Conservation (phyloP, 2,888 invertebrate genomes). For the Deilephila elpenor region DNA sequence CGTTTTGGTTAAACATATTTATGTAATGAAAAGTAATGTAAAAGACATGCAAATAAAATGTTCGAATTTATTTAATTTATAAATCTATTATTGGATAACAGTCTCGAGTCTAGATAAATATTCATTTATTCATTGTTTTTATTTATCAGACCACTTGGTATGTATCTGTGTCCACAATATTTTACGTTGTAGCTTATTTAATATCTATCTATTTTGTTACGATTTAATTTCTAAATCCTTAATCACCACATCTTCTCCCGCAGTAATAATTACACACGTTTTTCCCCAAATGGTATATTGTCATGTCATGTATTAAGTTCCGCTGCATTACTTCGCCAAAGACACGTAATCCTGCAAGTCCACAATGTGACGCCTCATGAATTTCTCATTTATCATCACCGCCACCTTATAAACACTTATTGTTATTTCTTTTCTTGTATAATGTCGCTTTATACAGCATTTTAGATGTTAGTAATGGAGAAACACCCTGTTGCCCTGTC, state of each 20-base stretch:
- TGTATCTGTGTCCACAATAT: too few relatives aligned
- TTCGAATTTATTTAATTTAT: too few relatives aligned
- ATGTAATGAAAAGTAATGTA: too few relatives aligned
- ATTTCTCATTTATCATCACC: constrained; percentile 77
- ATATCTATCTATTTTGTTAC: neutral
- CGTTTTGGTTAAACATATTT: too few relatives aligned
- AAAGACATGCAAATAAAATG: too few relatives aligned
- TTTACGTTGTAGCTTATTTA: too few relatives aligned
- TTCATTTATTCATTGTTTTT: too few relatives aligned
- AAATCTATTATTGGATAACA: too few relatives aligned
- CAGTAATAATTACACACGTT: constrained; percentile 35
- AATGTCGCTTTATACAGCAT: neutral
- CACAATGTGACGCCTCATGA: constrained; percentile 71
- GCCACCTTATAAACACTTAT: constrained; percentile 43
- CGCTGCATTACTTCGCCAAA: constrained; percentile 71
- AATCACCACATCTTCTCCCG: neutral
- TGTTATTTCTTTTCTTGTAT: constrained; percentile 42
- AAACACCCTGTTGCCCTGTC: too few relatives aligned
- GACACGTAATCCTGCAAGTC: constrained; percentile 72
- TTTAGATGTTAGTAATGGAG: neutral
- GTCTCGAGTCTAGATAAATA: too few relatives aligned
- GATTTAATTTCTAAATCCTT: neutral
- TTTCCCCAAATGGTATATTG: constrained; percentile 33
- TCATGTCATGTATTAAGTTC: constrained; percentile 47
- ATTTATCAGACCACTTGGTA: too few relatives aligned